Conservation (phyloP, 2,888 invertebrate genomes). For the Troides helena region DNA sequence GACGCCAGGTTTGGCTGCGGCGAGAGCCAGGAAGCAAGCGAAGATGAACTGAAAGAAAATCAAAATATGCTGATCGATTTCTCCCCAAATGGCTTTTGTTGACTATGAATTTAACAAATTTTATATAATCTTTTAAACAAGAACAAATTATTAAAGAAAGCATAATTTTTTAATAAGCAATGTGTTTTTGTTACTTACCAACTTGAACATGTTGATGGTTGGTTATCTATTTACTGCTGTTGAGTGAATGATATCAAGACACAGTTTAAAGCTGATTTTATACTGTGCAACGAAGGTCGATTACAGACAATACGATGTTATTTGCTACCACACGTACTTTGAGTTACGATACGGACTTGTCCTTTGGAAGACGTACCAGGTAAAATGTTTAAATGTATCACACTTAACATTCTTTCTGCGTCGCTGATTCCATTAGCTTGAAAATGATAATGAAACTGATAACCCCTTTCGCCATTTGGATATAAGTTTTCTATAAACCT, state of each 20-base stretch:
- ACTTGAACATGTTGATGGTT: slow-evolving; percentile 46
- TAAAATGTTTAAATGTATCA: slow-evolving; percentile 22
- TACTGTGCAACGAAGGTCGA: slow-evolving; percentile 54
- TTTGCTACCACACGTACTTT: slow-evolving; percentile 36
- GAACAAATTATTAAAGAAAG: background rate
- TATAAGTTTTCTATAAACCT: too few relatives aligned
- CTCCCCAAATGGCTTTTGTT: background rate
- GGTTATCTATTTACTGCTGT: slow-evolving; percentile 34
- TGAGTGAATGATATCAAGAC: slow-evolving; percentile 49
- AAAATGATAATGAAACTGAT: slow-evolving; percentile 12
- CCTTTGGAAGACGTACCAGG: slow-evolving; percentile 22
- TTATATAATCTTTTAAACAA: background rate
- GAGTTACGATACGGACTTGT: slow-evolving; percentile 42
- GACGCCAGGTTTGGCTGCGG: slow-evolving; percentile 64
- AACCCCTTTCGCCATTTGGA: background rate
- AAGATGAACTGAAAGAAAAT: slow-evolving; percentile 61
- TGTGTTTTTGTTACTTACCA: slow-evolving; percentile 40
- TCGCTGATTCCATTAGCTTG: background rate
- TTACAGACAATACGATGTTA: slow-evolving; percentile 41
- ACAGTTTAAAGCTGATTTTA: slow-evolving; percentile 40
- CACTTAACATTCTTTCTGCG: slow-evolving; percentile 17
- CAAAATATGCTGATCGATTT: background rate
- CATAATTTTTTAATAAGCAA: background rate
- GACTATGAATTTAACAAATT: too few relatives aligned
- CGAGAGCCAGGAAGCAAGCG: slow-evolving; percentile 73